phyloP scores from a whole-genome alignment of 1,140 invertebrate species.

The Drosophila chauvacae region DNA sequence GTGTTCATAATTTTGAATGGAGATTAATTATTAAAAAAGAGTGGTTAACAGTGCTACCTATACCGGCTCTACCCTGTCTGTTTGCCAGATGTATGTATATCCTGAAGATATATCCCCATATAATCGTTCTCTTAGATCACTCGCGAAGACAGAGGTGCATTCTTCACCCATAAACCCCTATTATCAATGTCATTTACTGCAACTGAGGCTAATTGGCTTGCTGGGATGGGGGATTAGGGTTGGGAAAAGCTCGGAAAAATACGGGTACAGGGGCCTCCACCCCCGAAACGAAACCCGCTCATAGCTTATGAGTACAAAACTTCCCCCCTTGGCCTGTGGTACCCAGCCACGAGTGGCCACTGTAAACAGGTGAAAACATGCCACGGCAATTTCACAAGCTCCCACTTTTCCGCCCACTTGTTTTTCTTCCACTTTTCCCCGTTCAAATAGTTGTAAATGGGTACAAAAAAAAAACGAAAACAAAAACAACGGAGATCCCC shows the following conservation, averaged over 20 bases:
- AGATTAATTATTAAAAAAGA: not conserved
- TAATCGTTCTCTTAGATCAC: not conserved
- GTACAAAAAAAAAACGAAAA: conserved; percentile 36
- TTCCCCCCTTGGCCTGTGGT: not conserved
- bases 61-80: no score
- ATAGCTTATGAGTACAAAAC: conserved; percentile 14
- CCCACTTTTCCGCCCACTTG: not conserved
- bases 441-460: conserved; percentile 65
- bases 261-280: no score
- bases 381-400: conserved; percentile 18
- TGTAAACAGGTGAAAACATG: conserved; percentile 29
- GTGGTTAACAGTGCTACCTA: no score
- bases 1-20: not conserved
- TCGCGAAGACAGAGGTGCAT: not conserved
- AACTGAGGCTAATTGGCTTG: not conserved
- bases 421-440: not conserved
- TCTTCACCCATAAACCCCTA: not conserved
- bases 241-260: not conserved
- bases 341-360: not conserved
- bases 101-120: not conserved
- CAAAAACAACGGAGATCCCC: conserved; percentile 39
- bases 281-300: not conserved
- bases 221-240: no score
- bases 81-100: not conserved
- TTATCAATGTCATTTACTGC: not conserved